These are phyloP conservation scores for Helicoverpa zea DNA, from an alignment of 1,140 invertebrate genomes.

Conservation along the genomic window DNA sequence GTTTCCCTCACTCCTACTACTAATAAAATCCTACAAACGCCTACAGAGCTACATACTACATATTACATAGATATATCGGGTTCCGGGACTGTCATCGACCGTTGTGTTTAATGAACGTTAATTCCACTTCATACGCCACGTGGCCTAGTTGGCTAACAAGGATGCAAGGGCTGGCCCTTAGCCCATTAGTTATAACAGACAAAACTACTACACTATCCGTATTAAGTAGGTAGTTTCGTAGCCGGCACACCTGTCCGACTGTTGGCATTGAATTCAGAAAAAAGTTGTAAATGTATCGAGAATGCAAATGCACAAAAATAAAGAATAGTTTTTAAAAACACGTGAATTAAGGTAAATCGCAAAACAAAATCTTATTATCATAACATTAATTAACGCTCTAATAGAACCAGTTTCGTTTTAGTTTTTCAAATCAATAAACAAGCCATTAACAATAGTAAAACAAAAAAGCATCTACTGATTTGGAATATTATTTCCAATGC, in stretches of 20 bases:
- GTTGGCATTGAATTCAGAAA: too few species aligned
- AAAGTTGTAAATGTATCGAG: too few species aligned
- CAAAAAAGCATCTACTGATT: neutral
- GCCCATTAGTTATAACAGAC: too few species aligned
- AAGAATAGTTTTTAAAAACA: too few species aligned
- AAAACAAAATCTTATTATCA: too few species aligned
- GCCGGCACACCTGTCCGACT: too few species aligned
- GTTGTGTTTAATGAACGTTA: conserved; percentile 36
- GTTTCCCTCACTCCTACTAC: conserved; percentile 7
- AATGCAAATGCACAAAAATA: too few species aligned
- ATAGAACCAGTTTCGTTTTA: too few species aligned
- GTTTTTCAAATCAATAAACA: neutral
- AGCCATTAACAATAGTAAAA: neutral
- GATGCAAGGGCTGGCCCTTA: conserved; percentile 15
- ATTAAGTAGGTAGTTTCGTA: too few species aligned
- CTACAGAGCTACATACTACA: neutral
- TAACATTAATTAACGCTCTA: too few species aligned
- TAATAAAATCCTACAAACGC: conserved; percentile 10
- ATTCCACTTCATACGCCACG: conserved; percentile 12
- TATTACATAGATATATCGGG: neutral
- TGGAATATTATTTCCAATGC: conserved; percentile 14
- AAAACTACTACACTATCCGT: neutral
- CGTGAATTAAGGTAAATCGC: too few species aligned
- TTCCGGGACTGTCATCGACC: conserved; percentile 20
- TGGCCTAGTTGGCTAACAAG: conserved; percentile 29